Percentiles rank a stretch among this genome's conserved stretches.
Conservation (phyloP, 64 coral and sea anemone genomes). For the Stichodactyla helianthus region DNA sequence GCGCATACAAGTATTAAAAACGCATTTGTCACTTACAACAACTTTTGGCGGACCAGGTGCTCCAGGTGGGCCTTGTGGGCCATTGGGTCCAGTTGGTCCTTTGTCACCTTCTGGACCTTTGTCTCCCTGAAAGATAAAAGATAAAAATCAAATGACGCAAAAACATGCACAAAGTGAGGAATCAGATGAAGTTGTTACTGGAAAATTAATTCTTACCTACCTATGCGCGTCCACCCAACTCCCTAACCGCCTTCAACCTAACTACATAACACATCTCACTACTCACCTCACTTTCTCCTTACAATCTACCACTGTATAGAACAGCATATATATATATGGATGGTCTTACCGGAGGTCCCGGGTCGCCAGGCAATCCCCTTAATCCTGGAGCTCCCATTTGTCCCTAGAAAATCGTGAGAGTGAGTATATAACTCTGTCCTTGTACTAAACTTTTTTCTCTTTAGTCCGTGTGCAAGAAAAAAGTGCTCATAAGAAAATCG, state of each 20-base stretch:
- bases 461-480: too few relatives aligned
- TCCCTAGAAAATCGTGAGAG: conserved; percentile 22
- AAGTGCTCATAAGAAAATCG: too few relatives aligned
- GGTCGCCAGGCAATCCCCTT: conserved; percentile 2
- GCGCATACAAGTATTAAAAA: too few relatives aligned
- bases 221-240: too few relatives aligned
- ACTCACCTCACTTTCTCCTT: too few relatives aligned
- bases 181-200: too few relatives aligned
- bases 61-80: not conserved
- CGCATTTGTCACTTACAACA: not conserved
- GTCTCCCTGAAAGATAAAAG: not conserved
- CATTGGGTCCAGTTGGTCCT: conserved; percentile 4
- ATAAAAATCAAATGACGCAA: not conserved
- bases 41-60: conserved; percentile 14
- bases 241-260: too few relatives aligned
- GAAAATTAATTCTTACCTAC: too few relatives aligned
- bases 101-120: conserved; percentile 8
- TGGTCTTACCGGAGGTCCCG: conserved; percentile 28
- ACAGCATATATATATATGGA: not conserved
- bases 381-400: conserved; percentile 21
- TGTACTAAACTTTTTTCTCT: too few relatives aligned
- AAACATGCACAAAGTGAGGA: not conserved
- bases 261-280: too few relatives aligned
- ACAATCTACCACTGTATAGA: not conserved
- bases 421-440: not conserved